phyloP scores from a whole-genome alignment of 2,113 vertebrate species.

The Rhombomys opimus region DNA sequence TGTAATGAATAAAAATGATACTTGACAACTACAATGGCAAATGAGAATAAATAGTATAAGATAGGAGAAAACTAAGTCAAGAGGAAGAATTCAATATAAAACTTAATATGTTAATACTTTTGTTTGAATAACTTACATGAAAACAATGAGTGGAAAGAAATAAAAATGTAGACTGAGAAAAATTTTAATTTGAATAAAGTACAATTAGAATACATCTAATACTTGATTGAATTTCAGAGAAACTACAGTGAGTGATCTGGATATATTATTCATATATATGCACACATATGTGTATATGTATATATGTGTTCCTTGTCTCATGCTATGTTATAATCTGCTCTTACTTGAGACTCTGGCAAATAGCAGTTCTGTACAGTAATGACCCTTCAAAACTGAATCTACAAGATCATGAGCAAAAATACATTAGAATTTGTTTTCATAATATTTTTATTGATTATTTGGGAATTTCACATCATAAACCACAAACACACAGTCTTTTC shows the following conservation, averaged over 20 bases:
- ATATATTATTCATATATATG: neutral
- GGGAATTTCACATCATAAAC: neutral
- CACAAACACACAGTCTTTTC: neutral
- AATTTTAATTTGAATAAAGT: neutral
- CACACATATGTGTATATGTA: neutral
- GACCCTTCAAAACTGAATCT: neutral
- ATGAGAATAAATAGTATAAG: neutral
- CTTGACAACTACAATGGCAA: neutral
- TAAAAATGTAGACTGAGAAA: neutral
- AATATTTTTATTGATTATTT: neutral
- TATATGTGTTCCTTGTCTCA: neutral
- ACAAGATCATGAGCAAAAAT: neutral
- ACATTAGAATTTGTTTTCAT: neutral
- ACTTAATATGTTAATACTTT: neutral
- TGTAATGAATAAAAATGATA: neutral
- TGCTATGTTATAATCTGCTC: too few species aligned
- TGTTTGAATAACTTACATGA: neutral
- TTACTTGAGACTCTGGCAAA: neutral
- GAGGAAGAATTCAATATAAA: neutral
- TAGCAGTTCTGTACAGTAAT: neutral
- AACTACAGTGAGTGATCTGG: neutral
- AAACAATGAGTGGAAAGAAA: neutral
- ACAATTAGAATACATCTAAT: neutral
- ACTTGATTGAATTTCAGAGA: neutral
- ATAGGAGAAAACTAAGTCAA: neutral